Conservation (phyloP, 1,140 invertebrate genomes). For the Cherax destructor region DNA sequence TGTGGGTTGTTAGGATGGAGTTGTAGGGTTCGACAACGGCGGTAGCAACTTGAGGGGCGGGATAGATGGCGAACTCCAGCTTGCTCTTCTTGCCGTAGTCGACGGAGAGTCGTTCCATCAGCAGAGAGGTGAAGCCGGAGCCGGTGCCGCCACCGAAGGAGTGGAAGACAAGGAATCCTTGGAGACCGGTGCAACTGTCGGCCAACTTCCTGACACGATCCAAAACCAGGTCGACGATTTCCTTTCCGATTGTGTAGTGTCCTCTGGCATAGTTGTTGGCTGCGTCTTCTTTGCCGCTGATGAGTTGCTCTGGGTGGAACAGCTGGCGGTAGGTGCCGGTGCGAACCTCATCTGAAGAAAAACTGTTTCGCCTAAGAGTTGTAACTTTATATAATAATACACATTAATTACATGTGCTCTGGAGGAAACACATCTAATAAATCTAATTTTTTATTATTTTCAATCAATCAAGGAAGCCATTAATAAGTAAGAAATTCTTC, state of each 20-base stretch:
- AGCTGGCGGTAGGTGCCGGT: slow-evolving; percentile 65
- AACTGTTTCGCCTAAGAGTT: slow-evolving; percentile 4
- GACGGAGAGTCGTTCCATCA: slow-evolving; percentile 62
- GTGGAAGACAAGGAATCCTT: slow-evolving; percentile 66
- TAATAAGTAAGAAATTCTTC: not conserved
- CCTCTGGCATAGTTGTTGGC: slow-evolving; percentile 66
- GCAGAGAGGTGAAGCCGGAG: slow-evolving; percentile 63
- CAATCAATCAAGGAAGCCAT: not conserved
- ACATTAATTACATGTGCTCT: not conserved
- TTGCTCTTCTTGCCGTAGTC: slow-evolving; percentile 68
- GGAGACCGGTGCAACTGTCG: slow-evolving; percentile 62
- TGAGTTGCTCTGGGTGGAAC: slow-evolving; percentile 65
- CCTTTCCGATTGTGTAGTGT: slow-evolving; percentile 67
- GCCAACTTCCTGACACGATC: slow-evolving; percentile 62
- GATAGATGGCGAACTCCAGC: slow-evolving; percentile 64
- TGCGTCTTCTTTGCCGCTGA: slow-evolving; percentile 66
- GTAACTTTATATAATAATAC: not conserved
- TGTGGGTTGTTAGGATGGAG: slow-evolving; percentile 67
- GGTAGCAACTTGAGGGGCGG: slow-evolving; percentile 59
- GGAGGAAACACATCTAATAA: not conserved
- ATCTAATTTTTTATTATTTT: not conserved
- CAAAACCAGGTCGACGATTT: slow-evolving; percentile 61
- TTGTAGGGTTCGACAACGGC: slow-evolving; percentile 64
- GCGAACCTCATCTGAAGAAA: slow-evolving; percentile 56
- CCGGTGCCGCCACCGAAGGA: slow-evolving; percentile 66